These are phyloP conservation scores for Cotesia congregata DNA, from an alignment of 2,888 invertebrate species.

Conservation along the genomic window DNA sequence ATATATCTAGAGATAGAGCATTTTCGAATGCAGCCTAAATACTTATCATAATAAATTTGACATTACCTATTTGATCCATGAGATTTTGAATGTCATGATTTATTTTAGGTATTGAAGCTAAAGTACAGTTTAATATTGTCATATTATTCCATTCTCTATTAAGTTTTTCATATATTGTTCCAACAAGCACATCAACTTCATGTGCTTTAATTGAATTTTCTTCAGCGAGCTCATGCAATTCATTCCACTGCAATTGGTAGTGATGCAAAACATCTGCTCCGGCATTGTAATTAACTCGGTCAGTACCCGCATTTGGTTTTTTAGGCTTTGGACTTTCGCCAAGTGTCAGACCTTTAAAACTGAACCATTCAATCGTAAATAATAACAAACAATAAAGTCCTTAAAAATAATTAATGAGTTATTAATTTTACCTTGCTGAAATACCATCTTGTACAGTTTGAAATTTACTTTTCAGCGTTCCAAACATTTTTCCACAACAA, in stretches of 20 bases:
- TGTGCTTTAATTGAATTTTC: constrained; percentile 75
- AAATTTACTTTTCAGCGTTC: constrained; percentile 63
- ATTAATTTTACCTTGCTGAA: constrained; percentile 64
- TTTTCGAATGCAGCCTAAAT: too few relatives aligned
- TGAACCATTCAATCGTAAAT: constrained; percentile 47
- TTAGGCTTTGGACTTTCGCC: constrained; percentile 57
- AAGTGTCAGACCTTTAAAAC: constrained; percentile 63
- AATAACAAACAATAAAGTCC: constrained; percentile 28
- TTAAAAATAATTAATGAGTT: too few relatives aligned
- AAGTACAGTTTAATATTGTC: constrained; percentile 65
- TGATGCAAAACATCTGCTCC: constrained; percentile 79
- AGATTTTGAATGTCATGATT: constrained; percentile 69
- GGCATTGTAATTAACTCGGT: constrained; percentile 73
- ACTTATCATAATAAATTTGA: too few relatives aligned
- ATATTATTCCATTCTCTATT: constrained; percentile 70
- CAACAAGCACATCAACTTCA: constrained; percentile 71
- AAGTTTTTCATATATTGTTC: constrained; percentile 65
- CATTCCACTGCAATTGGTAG: constrained; percentile 81
- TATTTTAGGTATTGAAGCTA: constrained; percentile 71
- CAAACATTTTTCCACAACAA: constrained; percentile 60
- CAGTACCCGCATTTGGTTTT: constrained; percentile 48
- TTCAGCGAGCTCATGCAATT: constrained; percentile 79
- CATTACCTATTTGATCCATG: constrained; percentile 71
- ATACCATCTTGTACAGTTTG: constrained; percentile 68
- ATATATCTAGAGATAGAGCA: too few relatives aligned